Base-by-base conservation (phyloP, 2,888 invertebrate genomes). In the Hesperia comma region DNA sequence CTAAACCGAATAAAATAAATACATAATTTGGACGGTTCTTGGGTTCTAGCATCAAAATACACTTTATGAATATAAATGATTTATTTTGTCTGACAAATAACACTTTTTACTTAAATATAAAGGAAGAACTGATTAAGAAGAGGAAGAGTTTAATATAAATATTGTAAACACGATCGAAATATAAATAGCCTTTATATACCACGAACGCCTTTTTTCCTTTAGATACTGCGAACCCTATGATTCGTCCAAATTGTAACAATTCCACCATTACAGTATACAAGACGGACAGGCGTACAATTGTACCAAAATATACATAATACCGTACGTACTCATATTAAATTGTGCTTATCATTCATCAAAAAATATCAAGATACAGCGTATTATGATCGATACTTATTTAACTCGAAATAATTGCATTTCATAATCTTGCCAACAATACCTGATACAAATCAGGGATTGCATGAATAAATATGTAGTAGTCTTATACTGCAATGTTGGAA, bases 1-100 rank as follows among this genome's bases (percentile, higher is more conserved):
- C 79, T 86, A 79, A 78, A 81, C 80, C 83, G 72, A 83, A 78
- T 26, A 54, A 15, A 64, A 69, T 63, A 69, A 69, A 69, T 69
- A 67, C 7, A 58, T 17, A 61, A 64, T 55, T 19, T 61, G 61
- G 57, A 67, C 19, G 58, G 67, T 56, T 56, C 43, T 56, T 46
- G 54, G 43, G 62, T 55, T 55, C 62, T 46, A 46, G 32, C 33
- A 54, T 63, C 40, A 33, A 68, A 68, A 43, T 46, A 56, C 10
- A 17, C n/a, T 15, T 10, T 0, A 17, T 46, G 17, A 17, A 12
- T 7, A 46, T 46, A 46, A 6, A 46, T 46, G 40, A 37, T 37
- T 37, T 10, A 1, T 37, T 37, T 37, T 10, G 12, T 37, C 12
- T 37, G 19, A 51, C 1, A 58, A 58, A 58, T 51, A 15, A 1